Evolutionary conservation across 2,888 invertebrate genomes (phyloP).

Genomic region (Nemotelus nigrinus): DNA sequence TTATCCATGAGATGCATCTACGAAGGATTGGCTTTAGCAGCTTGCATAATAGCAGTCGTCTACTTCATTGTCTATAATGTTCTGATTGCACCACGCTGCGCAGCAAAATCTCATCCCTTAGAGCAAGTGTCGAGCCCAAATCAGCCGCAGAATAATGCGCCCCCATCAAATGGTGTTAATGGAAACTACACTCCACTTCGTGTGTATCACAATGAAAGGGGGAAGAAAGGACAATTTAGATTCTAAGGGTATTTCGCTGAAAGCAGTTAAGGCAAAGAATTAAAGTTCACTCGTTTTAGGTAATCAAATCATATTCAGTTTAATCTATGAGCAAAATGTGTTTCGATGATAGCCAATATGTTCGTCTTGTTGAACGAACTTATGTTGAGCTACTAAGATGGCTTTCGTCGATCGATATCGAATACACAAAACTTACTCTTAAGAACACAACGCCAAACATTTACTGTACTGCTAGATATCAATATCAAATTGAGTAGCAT

Average conservation of each 20-base stretch:
- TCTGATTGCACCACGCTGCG: slow-evolving; percentile 78
- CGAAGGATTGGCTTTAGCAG: slow-evolving; percentile 73
- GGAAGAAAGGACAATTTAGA: slow-evolving; percentile 83
- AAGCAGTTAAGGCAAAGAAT: too few relatives aligned
- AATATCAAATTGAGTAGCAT: too few relatives aligned
- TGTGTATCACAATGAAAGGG: slow-evolving; percentile 83
- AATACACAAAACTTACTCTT: too few relatives aligned
- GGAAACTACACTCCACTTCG: slow-evolving; percentile 82
- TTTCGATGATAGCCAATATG: too few relatives aligned
- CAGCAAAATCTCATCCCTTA: slow-evolving; percentile 72
- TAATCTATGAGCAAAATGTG: too few relatives aligned
- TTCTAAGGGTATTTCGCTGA: slow-evolving; percentile 66
- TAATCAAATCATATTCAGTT: too few relatives aligned
- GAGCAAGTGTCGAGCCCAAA: slow-evolving; percentile 66
- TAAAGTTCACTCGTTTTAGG: too few relatives aligned
- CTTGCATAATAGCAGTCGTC: slow-evolving; percentile 72
- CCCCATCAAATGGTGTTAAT: slow-evolving; percentile 69
- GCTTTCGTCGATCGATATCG: too few relatives aligned
- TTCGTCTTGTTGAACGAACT: too few relatives aligned
- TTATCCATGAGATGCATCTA: slow-evolving; percentile 64
- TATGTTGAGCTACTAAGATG: too few relatives aligned
- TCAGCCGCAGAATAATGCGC: slow-evolving; percentile 63
- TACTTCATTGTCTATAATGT: slow-evolving; percentile 81
- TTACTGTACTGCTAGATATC: too few relatives aligned
- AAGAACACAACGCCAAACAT: too few relatives aligned